Evolutionary conservation across 1,140 invertebrate genomes (phyloP).

Genomic region (Caerostris darwini): DNA sequence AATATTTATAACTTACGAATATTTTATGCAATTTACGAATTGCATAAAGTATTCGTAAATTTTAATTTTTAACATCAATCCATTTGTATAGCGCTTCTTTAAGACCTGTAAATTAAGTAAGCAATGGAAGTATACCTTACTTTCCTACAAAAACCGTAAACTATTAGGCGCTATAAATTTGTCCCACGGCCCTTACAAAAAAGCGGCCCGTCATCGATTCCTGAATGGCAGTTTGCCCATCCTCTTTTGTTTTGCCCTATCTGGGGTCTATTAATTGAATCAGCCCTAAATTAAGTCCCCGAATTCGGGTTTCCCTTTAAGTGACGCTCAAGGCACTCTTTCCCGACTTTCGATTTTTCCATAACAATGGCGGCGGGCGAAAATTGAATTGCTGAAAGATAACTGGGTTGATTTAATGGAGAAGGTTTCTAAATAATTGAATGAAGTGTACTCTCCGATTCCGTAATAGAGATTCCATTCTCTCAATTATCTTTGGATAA

Average conservation of each 20-base stretch:
- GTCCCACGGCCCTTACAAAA: not conserved
- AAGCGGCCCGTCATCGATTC: not conserved
- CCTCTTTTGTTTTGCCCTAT: conserved; percentile 35
- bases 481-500: conserved; percentile 48
- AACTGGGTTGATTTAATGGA: conserved; percentile 59
- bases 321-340: conserved; percentile 19
- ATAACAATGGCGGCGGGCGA: conserved; percentile 46
- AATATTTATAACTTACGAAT: too few relatives aligned
- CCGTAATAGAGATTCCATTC: conserved; percentile 12
- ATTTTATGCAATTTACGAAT: too few relatives aligned
- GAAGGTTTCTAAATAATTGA: conserved; percentile 41
- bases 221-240: not conserved
- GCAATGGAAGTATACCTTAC: too few relatives aligned
- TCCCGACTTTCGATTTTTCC: conserved; percentile 62
- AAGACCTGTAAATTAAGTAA: too few relatives aligned
- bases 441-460: conserved; percentile 28
- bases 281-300: conserved; percentile 46
- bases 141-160: too few relatives aligned
- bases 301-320: conserved; percentile 38
- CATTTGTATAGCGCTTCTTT: too few relatives aligned
- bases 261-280: conserved; percentile 45
- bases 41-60: too few relatives aligned
- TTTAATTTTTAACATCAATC: too few relatives aligned
- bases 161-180: too few relatives aligned
- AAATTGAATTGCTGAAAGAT: conserved; percentile 54